phyloP scores from a whole-genome alignment of 64 coral and sea anemone genomes.

The Acropora yongei region DNA sequence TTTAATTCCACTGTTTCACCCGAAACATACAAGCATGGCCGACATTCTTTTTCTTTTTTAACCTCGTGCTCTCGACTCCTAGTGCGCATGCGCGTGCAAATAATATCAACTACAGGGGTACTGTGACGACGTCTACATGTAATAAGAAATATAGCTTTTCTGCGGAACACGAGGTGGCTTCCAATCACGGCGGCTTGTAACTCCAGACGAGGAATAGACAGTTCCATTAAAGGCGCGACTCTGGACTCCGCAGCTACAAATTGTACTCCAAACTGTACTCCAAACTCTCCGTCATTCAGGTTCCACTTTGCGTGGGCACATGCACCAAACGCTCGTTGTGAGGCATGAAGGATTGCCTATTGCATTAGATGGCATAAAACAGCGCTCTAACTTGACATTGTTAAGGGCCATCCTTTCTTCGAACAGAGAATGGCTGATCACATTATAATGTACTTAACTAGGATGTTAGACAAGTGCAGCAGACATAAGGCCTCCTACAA shows the following conservation, averaged over 20 bases:
- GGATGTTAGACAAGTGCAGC: no score
- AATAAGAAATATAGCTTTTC: no score
- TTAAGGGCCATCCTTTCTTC: conserved; percentile 37
- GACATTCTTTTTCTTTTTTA: no score
- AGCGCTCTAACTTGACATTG: conserved; percentile 7
- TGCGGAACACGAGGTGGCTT: neutral
- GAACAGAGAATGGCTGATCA: neutral
- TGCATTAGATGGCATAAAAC: neutral
- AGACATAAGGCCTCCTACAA: no score
- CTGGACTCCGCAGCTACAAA: conserved; percentile 52
- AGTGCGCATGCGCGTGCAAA: no score
- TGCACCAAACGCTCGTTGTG: conserved; percentile 30
- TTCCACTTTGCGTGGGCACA: conserved; percentile 44
- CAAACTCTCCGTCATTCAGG: neutral
- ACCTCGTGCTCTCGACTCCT: no score
- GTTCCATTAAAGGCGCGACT: conserved; percentile 31
- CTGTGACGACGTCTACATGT: no score
- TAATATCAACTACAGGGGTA: no score
- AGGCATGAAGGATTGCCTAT: conserved; percentile 13
- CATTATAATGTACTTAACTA: no score
- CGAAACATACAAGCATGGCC: no score
- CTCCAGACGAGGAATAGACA: conserved; percentile 46
- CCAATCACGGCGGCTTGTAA: conserved; percentile 60
- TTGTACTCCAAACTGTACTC: neutral
- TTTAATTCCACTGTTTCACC: no score